phyloP scores from a whole-genome alignment of 2,113 vertebrate species.

The Cricetomys ansorgei region DNA sequence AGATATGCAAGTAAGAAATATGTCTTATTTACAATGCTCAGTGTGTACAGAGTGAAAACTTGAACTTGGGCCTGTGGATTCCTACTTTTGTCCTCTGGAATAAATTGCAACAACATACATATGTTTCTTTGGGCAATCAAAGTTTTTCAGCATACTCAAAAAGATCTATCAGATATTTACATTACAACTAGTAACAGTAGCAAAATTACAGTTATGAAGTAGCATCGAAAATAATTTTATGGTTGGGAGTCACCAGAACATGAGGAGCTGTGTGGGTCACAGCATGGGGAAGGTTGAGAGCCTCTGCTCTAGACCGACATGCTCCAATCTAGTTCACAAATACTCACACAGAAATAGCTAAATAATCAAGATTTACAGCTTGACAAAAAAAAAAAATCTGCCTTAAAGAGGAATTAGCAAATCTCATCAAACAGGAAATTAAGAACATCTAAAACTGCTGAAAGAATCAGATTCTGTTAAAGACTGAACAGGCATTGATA shows the following conservation, averaged over 20 bases:
- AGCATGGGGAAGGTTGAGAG: no score
- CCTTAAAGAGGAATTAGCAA: neutral
- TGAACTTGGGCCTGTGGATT: neutral
- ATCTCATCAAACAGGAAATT: neutral
- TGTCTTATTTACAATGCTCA: constrained; percentile 26
- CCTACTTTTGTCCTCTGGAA: neutral
- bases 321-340: neutral
- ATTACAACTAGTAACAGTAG: no score
- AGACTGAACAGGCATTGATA: neutral
- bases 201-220: no score
- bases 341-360: neutral
- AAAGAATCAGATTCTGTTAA: neutral
- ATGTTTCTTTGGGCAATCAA: constrained; percentile 25
- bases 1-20: neutral
- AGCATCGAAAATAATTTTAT: no score
- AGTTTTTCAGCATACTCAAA: neutral
- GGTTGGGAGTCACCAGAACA: no score
- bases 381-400: neutral
- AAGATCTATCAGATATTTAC: neutral
- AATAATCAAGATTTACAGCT: constrained; percentile 12
- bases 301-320: constrained; percentile 29
- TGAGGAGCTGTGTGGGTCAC: no score
- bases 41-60: neutral
- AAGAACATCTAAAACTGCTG: neutral
- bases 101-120: neutral